Conservation (phyloP, 2,797 vertebrate species). For the Tarsius wallacei region DNA sequence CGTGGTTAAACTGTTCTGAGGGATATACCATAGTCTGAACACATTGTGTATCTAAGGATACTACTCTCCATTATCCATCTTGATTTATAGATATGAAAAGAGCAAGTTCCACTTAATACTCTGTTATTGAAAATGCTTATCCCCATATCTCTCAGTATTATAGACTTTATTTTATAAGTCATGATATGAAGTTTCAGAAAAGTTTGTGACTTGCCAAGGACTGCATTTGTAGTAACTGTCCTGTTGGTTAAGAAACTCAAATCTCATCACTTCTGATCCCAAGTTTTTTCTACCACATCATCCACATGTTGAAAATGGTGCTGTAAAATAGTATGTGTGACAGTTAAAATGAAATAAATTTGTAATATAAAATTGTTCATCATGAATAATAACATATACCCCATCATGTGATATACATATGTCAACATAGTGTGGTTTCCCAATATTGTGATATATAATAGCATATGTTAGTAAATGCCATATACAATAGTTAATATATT, state of each 20-base stretch:
- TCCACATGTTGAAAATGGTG: not conserved
- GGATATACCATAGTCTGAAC: not conserved
- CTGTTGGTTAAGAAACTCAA: not conserved
- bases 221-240: not conserved
- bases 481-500: not conserved
- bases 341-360: slow-evolving; percentile 50
- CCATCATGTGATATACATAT: not conserved
- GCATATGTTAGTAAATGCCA: not conserved
- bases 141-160: not conserved
- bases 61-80: not conserved
- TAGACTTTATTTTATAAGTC: not conserved
- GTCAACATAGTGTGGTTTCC: not conserved
- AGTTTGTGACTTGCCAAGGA: not conserved
- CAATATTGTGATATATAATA: not conserved
- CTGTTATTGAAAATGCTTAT: not conserved
- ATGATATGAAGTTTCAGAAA: not conserved
- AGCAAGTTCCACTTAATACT: not conserved
- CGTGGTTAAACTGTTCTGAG: not conserved
- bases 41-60: not conserved
- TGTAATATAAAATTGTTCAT: not conserved
- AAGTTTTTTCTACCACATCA: not conserved
- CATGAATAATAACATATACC: not conserved
- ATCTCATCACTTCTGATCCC: not conserved
- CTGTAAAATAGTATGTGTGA: not conserved
- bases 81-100: not conserved